Percentiles rank a stretch among this genome's conserved stretches.
These are phyloP conservation scores for Syrista parreyssii DNA, from an alignment of 2,888 invertebrate species.

Conservation along the genomic window DNA sequence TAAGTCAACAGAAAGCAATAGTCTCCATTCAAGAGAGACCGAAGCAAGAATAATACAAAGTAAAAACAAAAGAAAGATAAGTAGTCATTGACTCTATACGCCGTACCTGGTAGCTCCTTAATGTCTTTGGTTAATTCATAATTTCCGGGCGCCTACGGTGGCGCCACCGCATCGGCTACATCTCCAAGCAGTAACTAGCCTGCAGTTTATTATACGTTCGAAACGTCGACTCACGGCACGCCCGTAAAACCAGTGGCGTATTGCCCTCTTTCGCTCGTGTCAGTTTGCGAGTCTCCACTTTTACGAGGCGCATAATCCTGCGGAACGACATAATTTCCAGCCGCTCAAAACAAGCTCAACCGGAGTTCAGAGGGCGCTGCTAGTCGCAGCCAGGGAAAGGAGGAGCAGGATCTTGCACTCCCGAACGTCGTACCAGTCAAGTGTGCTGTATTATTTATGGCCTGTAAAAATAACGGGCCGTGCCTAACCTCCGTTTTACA, in stretches of 20 bases:
- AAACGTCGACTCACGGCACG: not conserved
- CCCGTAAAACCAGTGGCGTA: slow-evolving; percentile 1
- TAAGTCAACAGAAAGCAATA: not conserved
- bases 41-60: not conserved
- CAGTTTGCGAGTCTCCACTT: not conserved
- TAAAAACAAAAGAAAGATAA: not conserved
- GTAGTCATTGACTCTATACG: too few species aligned
- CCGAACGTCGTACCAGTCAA: not conserved
- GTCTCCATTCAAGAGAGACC: not conserved
- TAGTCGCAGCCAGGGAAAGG: not conserved
- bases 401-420: not conserved
- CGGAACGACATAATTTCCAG: slow-evolving; percentile 3
- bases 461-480: slow-evolving; percentile 1
- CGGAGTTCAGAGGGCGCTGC: not conserved
- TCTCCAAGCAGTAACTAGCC: not conserved
- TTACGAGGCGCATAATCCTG: slow-evolving; percentile 6
- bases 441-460: slow-evolving; percentile 4
- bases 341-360: not conserved
- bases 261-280: not conserved
- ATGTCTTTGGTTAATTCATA: not conserved
- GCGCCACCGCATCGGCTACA: not conserved
- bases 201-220: not conserved
- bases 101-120: not conserved
- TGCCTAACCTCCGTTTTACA: not conserved
- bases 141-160: not conserved